phyloP scores from a whole-genome alignment of 2,797 vertebrate genomes.

The Threskiornis aethiopicus region DNA sequence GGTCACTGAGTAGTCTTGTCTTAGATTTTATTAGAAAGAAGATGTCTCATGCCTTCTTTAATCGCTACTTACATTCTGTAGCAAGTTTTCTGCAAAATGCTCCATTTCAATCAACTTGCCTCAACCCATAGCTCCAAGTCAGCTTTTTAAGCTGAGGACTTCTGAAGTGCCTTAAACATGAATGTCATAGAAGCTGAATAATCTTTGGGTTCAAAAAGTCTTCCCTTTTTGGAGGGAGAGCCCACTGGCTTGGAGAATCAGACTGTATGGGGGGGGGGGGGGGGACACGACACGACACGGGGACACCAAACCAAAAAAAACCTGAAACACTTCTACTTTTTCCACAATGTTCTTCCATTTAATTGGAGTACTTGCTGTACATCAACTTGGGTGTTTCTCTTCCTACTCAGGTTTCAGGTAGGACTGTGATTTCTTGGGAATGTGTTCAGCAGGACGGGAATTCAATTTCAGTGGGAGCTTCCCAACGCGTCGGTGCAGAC shows the following conservation, averaged over 20 bases:
- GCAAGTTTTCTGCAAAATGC: constrained; percentile 16
- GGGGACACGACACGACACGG: too few relatives aligned
- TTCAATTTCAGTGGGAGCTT: not conserved
- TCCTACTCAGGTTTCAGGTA: not conserved
- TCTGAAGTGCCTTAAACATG: not conserved
- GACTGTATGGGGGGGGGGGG: not conserved
- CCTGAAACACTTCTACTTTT: not conserved
- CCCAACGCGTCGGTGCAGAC: rapidly evolving
- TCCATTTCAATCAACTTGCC: constrained; percentile 30
- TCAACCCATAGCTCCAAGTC: not conserved
- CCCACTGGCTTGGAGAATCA: not conserved
- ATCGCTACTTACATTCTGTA: constrained; percentile 30
- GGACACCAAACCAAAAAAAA: not conserved
- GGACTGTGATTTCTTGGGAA: not conserved
- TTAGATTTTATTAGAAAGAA: constrained; percentile 17
- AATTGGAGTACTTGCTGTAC: not conserved
- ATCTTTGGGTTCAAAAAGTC: not conserved
- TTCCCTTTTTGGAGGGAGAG: not conserved
- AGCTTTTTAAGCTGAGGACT: not conserved
- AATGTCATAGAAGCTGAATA: not conserved
- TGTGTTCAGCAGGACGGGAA: not conserved
- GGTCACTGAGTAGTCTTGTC: not conserved
- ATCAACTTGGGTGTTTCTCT: not conserved
- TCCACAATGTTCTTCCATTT: not conserved
- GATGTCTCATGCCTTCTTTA: not conserved